phyloP scores from a whole-genome alignment of 1,140 invertebrate genomes.

The Tribolium castaneum region DNA sequence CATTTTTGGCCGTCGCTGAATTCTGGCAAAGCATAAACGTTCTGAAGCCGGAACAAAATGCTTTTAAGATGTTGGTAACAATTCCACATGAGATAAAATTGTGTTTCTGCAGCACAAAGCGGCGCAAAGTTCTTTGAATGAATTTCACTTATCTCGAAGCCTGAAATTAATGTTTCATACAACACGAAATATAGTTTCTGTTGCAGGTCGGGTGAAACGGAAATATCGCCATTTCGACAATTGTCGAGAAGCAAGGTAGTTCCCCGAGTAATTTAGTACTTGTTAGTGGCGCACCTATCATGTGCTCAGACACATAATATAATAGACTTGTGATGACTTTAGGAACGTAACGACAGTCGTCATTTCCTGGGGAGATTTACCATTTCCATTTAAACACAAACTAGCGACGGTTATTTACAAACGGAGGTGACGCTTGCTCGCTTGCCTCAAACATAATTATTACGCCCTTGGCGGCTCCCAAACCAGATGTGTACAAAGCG shows the following conservation, averaged over 20 bases:
- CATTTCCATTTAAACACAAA: constrained; percentile 40
- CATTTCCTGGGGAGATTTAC: constrained; percentile 39
- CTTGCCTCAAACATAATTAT: background rate
- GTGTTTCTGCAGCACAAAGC: constrained; percentile 8
- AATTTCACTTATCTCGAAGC: constrained; percentile 25
- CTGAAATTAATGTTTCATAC: constrained; percentile 20
- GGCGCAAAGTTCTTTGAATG: background rate
- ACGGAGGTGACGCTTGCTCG: constrained; percentile 5
- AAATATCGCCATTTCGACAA: constrained; percentile 15
- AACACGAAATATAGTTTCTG: background rate
- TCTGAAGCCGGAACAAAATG: background rate
- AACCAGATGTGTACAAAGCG: background rate
- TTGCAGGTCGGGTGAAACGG: background rate
- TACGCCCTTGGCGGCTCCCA: background rate
- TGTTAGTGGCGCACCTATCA: constrained; percentile 25
- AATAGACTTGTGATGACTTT: constrained; percentile 37
- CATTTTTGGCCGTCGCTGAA: background rate
- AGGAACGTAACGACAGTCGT: constrained; percentile 38
- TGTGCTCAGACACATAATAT: constrained; percentile 22
- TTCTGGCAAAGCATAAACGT: background rate
- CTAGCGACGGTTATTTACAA: constrained; percentile 25
- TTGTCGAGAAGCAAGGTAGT: constrained; percentile 1
- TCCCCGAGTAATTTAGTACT: background rate
- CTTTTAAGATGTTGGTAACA: constrained; percentile 15
- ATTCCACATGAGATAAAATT: constrained; percentile 22